Evolutionary conservation across 2,113 vertebrate species (phyloP), one percentile per base, ranked within the genome.

Genomic region (Plotosus lineatus): DNA sequence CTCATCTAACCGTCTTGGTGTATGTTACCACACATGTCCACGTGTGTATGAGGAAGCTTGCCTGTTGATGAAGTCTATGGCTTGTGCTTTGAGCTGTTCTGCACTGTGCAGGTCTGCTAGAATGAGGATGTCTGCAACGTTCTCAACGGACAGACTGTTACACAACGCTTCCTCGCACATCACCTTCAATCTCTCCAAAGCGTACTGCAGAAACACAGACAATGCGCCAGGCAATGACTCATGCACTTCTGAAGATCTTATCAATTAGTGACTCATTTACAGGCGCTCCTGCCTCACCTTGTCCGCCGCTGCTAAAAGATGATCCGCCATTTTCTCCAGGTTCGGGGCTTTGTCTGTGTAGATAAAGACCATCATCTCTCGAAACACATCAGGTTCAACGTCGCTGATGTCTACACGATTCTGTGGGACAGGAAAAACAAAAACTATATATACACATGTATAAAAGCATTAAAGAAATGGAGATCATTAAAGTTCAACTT

Each of bases 311-410:
- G 98, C 98, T 87, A 99, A 93, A 86, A 99, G 89, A 82, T 98
- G 96, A n/a, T 99, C 97, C 0, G 98, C 97, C 98, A 99, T 99
- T 88, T 98, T 99, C 90, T 98, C 97, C 33, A 99, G 94, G 90
- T 99, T 99, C 23, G 98, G 96, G 65, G 98, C 98, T 86, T 97
- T 99, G 80, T 97, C 98, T 23, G 98, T 99, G 86, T 99, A 99
- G 81, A 99, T 98, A 91, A 99, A 99, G 85, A 96, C 97, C 98
- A 99, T 99, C 98, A 99, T 99, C 86, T 99, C 98, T 91, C 97
- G 96, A 87, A 99, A 99, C 60, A 99, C 97, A 89, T 98, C 97
- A 3, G 97, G 97, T 86, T 98, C 98, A 88, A 99, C 97, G 19
- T 99, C 98, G 42, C 98, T 98, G 91, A 99, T 99, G 90, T 99